Base-by-base conservation (phyloP, 2,888 invertebrate genomes). In the Heliconius hortense region DNA sequence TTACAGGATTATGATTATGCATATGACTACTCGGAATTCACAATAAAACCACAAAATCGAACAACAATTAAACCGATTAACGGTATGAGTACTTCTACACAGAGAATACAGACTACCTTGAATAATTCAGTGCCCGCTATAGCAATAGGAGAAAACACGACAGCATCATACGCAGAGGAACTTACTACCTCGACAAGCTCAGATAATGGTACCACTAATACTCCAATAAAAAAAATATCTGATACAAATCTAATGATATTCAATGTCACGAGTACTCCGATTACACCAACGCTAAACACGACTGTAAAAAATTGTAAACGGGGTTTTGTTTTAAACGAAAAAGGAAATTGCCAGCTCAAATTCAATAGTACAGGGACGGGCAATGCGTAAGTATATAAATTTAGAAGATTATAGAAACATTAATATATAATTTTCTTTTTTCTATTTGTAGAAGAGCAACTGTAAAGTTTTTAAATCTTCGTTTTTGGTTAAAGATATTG, bases 11-110 rank as follows among this genome's bases (percentile, higher is more conserved):
- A 96, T 81, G 96, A 96, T 88, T 96, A 96, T 84, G 95, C 95
- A 72, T 96, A 96, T 85, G 96, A 96, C 86, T 96, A 96, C 82
- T 93, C 95, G 7, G 96, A 96, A 83, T 95, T 96, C 88, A 96
- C 96, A 28, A 91, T 96, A 83, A 96, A 96, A 89, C 96, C 96
- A 39, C 88, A 88, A 79, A 90, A 89, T 82, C 89, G 90, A 78
- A 91, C 90, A 64, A 91, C 92, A 77, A 84, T 87, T 64, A 93
- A 89, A 86, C 93, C 94, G 82, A 84, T 88, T 84, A 91, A 89
- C 79, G 81, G 80, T 77, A 86, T 88, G 63, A 87, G 77, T 67
- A 78, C 85, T 74, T 76, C 80, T 70, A 77, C 83, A 76, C 76
- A 78, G 72, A 62, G 72, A 53, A 82, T 81, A 60, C 24, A 60